Percentiles rank a stretch among this genome's conserved stretches.
Conservation (phyloP, 1,140 invertebrate genomes). For the Globodera rostochiensis region DNA sequence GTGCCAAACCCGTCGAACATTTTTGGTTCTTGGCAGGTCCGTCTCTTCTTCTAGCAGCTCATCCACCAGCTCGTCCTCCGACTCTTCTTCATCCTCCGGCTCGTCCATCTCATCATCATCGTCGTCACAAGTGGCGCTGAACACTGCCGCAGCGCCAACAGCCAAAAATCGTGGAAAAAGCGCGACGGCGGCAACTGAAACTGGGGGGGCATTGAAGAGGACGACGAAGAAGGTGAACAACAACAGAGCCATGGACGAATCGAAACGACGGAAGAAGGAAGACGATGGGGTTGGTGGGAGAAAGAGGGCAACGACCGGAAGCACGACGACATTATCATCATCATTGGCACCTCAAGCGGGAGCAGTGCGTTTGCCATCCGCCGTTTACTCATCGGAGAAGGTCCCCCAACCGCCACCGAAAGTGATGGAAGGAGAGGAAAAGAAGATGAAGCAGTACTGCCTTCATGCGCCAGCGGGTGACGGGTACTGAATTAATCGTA, state of each 20-base stretch:
- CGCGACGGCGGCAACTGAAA: too few relatives aligned
- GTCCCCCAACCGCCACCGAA: too few relatives aligned
- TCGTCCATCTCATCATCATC: not conserved
- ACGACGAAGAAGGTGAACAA: not conserved
- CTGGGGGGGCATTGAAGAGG: too few relatives aligned
- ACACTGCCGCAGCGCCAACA: not conserved
- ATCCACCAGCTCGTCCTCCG: not conserved
- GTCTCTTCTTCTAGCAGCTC: conserved; percentile 14
- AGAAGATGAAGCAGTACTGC: too few relatives aligned
- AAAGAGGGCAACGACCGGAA: too few relatives aligned
- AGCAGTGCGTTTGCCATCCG: too few relatives aligned
- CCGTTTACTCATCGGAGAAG: too few relatives aligned
- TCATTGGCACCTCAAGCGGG: not conserved
- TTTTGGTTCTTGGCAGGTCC: not conserved
- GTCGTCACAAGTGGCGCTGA: not conserved
- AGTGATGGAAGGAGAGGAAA: too few relatives aligned
- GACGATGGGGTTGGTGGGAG: too few relatives aligned
- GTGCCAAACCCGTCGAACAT: not conserved
- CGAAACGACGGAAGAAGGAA: not conserved
- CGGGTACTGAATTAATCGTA: too few relatives aligned
- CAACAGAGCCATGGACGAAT: not conserved
- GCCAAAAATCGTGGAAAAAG: not conserved
- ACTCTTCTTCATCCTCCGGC: conserved; percentile 10
- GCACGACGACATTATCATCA: not conserved
- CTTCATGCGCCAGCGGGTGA: too few relatives aligned